Percentiles rank a stretch among this genome's conserved stretches.
phyloP scores from a whole-genome alignment of 2,888 invertebrate species.

The Byasa hedistus region DNA sequence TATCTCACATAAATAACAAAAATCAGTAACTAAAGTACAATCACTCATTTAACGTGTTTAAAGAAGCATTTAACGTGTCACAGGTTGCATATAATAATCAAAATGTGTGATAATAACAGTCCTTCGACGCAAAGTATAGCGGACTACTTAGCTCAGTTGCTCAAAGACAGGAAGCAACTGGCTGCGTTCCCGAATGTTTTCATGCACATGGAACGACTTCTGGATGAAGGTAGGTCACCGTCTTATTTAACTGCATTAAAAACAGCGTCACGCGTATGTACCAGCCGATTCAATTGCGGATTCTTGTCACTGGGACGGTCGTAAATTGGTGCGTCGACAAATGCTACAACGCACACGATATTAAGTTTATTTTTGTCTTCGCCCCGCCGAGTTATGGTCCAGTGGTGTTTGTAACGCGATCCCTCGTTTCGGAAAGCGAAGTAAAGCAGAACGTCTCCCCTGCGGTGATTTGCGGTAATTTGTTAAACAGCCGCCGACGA shows the following conservation, averaged over 20 bases:
- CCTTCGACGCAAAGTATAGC: constrained; percentile 97
- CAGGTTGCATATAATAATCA: constrained; percentile 68
- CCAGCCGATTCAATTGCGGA: constrained; percentile 49
- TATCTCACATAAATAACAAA: constrained; percentile 76
- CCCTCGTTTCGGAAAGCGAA: constrained; percentile 72
- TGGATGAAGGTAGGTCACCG: constrained; percentile 95
- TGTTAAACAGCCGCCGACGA: constrained; percentile 67
- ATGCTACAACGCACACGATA: constrained; percentile 76
- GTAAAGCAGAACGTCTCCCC: constrained; percentile 67
- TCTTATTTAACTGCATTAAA: constrained; percentile 54
- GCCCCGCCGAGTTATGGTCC: constrained; percentile 78
- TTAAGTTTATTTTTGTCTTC: constrained; percentile 80
- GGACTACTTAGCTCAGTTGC: constrained; percentile 99
- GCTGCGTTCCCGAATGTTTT: constrained; percentile 99
- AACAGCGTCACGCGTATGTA: constrained; percentile 45
- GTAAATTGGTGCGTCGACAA: constrained; percentile 76
- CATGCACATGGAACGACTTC: constrained; percentile 98
- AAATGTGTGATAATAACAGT: constrained; percentile 79
- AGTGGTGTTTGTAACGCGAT: constrained; percentile 78
- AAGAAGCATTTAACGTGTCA: constrained; percentile 71
- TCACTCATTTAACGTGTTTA: constrained; percentile 67
- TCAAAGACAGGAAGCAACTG: constrained; percentile 99
- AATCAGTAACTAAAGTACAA: constrained; percentile 76
- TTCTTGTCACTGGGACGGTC: constrained; percentile 68
- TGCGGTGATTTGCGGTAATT: constrained; percentile 70